phyloP scores from a whole-genome alignment of 2,797 vertebrate species.

The Gobio occitaniae region DNA sequence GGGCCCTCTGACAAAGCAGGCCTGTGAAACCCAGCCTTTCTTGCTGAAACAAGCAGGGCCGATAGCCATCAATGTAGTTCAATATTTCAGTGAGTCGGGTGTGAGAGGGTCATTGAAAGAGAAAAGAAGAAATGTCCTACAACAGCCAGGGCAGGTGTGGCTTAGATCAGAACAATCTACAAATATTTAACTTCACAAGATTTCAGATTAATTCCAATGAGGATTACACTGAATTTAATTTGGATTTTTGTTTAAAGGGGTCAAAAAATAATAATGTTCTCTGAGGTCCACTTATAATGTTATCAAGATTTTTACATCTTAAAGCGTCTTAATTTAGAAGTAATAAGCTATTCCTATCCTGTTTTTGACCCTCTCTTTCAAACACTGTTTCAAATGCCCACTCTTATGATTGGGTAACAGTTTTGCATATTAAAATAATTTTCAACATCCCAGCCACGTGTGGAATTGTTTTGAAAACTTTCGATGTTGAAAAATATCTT shows the following conservation, averaged over 20 bases:
- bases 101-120: conserved; percentile 25
- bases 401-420: too few species aligned
- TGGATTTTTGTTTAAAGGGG: neutral
- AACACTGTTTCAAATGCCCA: too few species aligned
- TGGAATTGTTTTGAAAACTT: too few species aligned
- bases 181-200: conserved; percentile 16
- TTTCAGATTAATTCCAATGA: neutral
- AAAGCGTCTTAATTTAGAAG: neutral
- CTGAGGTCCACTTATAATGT: neutral
- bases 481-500: too few species aligned
- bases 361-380: neutral
- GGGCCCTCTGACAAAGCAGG: conserved; percentile 51
- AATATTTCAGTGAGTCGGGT: conserved; percentile 58
- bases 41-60: conserved; percentile 42
- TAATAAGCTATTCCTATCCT: neutral
- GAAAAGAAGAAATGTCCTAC: conserved; percentile 33
- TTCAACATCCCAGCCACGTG: too few species aligned
- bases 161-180: conserved; percentile 11
- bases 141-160: conserved; percentile 24
- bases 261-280: neutral
- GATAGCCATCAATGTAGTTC: conserved; percentile 59
- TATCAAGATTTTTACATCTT: neutral
- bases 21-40: conserved; percentile 50
- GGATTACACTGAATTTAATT: neutral
- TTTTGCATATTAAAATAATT: too few species aligned